These are phyloP conservation scores for Eristalis intricaria DNA, from an alignment of 2,888 invertebrate species.

Conservation along the genomic window DNA sequence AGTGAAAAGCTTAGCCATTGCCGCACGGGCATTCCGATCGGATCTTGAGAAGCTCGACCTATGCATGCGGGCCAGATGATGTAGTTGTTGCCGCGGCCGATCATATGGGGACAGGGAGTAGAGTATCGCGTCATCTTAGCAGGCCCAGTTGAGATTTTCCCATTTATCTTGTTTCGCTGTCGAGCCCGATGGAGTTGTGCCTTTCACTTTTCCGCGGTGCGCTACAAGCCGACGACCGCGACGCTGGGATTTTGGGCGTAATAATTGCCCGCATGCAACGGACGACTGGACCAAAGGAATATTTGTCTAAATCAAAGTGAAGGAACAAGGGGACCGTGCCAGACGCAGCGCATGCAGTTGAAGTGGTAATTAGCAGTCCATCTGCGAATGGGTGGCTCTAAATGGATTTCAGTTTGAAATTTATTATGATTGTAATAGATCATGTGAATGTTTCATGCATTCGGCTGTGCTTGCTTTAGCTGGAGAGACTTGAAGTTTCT, in stretches of 20 bases:
- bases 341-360: neutral
- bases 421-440: neutral
- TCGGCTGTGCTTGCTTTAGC: too few relatives aligned
- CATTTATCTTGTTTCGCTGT: slow-evolving; percentile 47
- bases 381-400: neutral
- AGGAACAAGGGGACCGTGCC: neutral
- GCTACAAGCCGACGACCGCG: neutral
- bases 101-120: slow-evolving; percentile 46
- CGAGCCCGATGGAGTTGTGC: slow-evolving; percentile 28
- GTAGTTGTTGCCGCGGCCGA: slow-evolving; percentile 24
- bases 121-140: slow-evolving; percentile 65
- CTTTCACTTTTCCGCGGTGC: slow-evolving; percentile 58
- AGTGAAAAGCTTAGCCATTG: slow-evolving; percentile 43
- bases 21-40: slow-evolving; percentile 35
- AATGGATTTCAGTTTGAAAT: neutral
- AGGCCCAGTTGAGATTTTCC: slow-evolving; percentile 58
- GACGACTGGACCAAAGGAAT: neutral
- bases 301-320: neutral
- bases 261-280: slow-evolving; percentile 14
- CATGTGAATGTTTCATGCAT: neutral
- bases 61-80: slow-evolving; percentile 19
- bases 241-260: slow-evolving; percentile 40
- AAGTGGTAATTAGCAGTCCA: neutral
- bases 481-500: too few relatives aligned
- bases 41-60: slow-evolving; percentile 1